Base-by-base conservation (phyloP, 2,888 invertebrate genomes). In the Drosophila paramelanica region DNA sequence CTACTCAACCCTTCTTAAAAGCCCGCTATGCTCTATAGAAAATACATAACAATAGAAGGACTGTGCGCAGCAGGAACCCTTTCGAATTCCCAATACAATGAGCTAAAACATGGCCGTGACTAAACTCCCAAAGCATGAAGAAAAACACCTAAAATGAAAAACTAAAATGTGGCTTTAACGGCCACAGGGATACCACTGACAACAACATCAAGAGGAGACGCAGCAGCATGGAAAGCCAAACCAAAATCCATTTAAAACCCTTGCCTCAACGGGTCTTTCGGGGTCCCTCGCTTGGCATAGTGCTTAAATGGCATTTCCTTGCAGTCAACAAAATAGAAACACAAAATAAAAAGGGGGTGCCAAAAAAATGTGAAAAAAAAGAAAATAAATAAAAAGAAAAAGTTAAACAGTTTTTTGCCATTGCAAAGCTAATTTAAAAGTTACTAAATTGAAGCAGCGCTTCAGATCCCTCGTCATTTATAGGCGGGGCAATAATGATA, bases 371-470 rank as follows among this genome's bases (percentile, higher is more conserved):
- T 27, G 7, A 14, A 33, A 13, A 17, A n/a, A 52, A 23, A 47
- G 53, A 51, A 55, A 56, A 61, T 39, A 50, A 39, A 36, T 11
- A 42, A 33, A 25, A 51, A 31, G 45, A 50, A 67, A 65, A 62
- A 65, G 59, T 69, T 74, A 17, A 50, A 64, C 49, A 73, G 36
- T 81, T 78, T 78, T 53, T 67, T 55, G 43, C 45, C 64, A 65
- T 49, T 65, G 74, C 67, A 78, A 76, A 84, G 89, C 81, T 84
- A 88, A 84, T 84, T 84, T 84, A 84, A 88, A 88, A 88, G 87
- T 88, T 87, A 76, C 84, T 76, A 84, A 88, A 87, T 73, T 73
- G 75, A 76, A 78, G 77, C 51, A 60, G 43, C 51, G 27, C 49
- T 23, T 52, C 57, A 47, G 69, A 74, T 69, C 69, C 76, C 75